phyloP scores from a whole-genome alignment of 2,888 invertebrate species.

The Brenthis hecate region DNA sequence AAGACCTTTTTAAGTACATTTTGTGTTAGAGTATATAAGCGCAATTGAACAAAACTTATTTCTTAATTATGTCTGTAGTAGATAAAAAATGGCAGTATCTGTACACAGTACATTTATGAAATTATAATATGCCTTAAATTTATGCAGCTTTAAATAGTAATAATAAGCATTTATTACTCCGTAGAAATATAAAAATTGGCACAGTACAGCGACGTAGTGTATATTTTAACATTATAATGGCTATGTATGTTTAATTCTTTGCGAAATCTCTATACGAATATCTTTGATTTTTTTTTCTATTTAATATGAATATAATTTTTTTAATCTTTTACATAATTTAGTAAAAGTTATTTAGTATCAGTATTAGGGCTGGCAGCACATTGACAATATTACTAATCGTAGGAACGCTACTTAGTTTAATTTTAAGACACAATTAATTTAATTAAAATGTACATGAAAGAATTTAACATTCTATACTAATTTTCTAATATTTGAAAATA shows the following conservation, averaged over 20 bases:
- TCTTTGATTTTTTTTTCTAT: neutral
- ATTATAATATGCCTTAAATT: slow-evolving; percentile 6
- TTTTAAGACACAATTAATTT: neutral
- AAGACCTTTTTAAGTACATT: too few relatives aligned
- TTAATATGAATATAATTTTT: neutral
- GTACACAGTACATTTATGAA: slow-evolving; percentile 17
- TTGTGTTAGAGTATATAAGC: neutral
- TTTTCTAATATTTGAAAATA: neutral
- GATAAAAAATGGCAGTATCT: slow-evolving; percentile 24
- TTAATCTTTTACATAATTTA: neutral
- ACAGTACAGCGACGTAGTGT: slow-evolving; percentile 9
- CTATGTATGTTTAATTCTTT: slow-evolving; percentile 2
- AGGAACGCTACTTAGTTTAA: neutral
- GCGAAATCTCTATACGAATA: slow-evolving; percentile 1
- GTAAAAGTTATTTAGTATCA: neutral
- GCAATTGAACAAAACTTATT: neutral
- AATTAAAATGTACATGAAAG: neutral
- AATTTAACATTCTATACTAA: neutral
- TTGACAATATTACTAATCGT: neutral
- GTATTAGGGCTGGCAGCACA: neutral
- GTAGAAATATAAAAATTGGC: slow-evolving; percentile 15
- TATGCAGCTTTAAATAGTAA: slow-evolving; percentile 3
- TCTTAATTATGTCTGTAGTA: slow-evolving; percentile 13
- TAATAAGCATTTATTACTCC: neutral
- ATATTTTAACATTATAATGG: neutral